Base-by-base conservation (phyloP, 1,140 invertebrate genomes). In the Ladona fulva region DNA sequence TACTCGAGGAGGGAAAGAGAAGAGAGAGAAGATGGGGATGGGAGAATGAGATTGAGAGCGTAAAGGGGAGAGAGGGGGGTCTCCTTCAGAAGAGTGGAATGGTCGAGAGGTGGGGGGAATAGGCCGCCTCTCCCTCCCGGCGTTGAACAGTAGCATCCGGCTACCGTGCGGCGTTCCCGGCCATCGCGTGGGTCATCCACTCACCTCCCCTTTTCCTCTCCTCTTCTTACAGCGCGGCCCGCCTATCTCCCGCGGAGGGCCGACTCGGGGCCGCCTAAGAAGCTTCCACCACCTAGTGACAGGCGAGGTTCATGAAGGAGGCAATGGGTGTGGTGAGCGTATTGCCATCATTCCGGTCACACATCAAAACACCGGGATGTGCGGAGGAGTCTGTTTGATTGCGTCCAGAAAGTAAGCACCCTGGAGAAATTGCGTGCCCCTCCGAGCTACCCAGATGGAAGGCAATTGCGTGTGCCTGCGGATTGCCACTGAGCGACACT, bases 171-270 rank as follows among this genome's bases (percentile, higher is more conserved):
- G 52, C 52, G 16, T 66, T 22, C 52, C n/a, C 52, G 52, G 52
- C 52, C 52, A 66, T 66, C 52, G 52, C 52, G 52, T 66, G 52
- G 52, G 52, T 66, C 52, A 66, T 66, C 52, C 52, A 66, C 52
- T 66, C 52, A 12, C 52, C 52, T 22, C 52, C 52, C 52, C 52
- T 66, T 12, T 12, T 66, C 12, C 52, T 12, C 19, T 19, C 10
- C 44, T 19, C 44, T 19, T 19, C 44, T 52, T 52, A 52, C 19
- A 10, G 44, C 44, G 10, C 44, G 19, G 10, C 44, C 44, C 44
- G 19, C 44, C 10, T 19, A 52, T n/a, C n/a, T 19, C 19, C 44
- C 44, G 10, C 44, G 44, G 44, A 52, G 10, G 44, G 10, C 19
- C 44, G 10, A 11, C 44, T 52, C 44, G 44, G 10, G 19, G 19